These are phyloP conservation scores for Semnornis frantzii DNA, from an alignment of 2,113 vertebrate species.

Conservation along the genomic window DNA sequence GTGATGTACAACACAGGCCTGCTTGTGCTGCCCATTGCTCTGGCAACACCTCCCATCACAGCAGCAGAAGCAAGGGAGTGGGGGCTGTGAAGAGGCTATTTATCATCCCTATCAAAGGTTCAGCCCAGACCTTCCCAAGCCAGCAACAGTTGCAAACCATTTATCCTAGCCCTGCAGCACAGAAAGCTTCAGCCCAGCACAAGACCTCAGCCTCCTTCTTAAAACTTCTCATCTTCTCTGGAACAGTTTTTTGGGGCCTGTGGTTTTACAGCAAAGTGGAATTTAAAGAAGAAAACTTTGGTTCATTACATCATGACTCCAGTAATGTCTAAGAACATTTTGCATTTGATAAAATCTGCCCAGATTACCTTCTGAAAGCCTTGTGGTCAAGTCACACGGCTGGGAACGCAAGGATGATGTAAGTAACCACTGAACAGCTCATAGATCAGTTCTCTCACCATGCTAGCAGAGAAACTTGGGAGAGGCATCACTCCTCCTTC, in stretches of 20 bases:
- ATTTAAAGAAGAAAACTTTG: slow-evolving; percentile 46
- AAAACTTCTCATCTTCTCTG: background rate
- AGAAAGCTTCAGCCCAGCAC: background rate
- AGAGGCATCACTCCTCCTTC: background rate
- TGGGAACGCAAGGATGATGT: slow-evolving; percentile 32
- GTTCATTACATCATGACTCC: slow-evolving; percentile 57
- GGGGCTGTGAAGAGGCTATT: background rate
- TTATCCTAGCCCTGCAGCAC: background rate
- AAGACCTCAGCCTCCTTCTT: background rate
- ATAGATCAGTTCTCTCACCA: background rate
- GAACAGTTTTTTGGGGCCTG: slow-evolving; percentile 1
- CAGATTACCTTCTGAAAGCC: slow-evolving; percentile 59
- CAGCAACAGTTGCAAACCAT: background rate
- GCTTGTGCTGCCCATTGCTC: background rate
- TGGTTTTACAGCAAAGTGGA: slow-evolving; percentile 45
- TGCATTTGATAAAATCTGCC: slow-evolving; percentile 53
- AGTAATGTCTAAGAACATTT: slow-evolving; percentile 51
- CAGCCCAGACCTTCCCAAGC: background rate
- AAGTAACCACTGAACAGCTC: slow-evolving; percentile 42
- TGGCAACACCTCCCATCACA: background rate
- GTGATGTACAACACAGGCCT: background rate
- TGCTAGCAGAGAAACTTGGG: background rate
- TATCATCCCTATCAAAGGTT: background rate
- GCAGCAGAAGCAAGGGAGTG: background rate
- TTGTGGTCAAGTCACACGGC: background rate